These are phyloP conservation scores for Macroglossus sobrinus DNA, from an alignment of 2,113 vertebrate genomes.

Conservation along the genomic window DNA sequence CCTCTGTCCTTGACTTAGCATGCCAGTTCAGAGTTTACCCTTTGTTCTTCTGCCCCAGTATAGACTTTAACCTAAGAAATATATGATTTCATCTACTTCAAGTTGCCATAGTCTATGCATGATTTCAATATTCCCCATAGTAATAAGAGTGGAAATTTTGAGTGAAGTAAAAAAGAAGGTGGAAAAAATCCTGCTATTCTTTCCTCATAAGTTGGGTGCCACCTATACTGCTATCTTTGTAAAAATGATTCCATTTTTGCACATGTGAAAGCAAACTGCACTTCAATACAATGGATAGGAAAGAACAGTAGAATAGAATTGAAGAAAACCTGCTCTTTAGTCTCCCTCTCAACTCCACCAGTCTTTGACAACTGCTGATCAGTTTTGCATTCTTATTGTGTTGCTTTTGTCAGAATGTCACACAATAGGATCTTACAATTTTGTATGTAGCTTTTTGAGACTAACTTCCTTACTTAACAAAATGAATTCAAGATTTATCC, in stretches of 20 bases:
- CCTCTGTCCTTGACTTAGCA: not conserved
- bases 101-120: not conserved
- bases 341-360: rapidly evolving
- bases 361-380: not conserved
- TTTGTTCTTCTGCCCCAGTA: not conserved
- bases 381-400: not conserved
- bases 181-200: not conserved
- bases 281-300: rapidly evolving
- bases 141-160: not conserved
- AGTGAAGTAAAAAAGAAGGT: not conserved
- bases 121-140: not conserved
- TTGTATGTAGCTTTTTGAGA: not conserved
- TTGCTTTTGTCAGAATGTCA: not conserved
- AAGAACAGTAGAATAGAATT: not conserved
- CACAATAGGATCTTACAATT: too few relatives aligned
- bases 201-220: not conserved
- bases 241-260: not conserved
- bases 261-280: not conserved
- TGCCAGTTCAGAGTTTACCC: not conserved
- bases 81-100: not conserved
- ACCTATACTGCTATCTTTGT: not conserved
- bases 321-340: not conserved
- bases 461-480: not conserved
- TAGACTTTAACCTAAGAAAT: not conserved
- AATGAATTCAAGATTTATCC: too few relatives aligned